Percentiles rank a stretch among this genome's conserved stretches.
Evolutionary conservation across 2,113 vertebrate genomes (phyloP).

Genomic region (Gymnogyps californianus): DNA sequence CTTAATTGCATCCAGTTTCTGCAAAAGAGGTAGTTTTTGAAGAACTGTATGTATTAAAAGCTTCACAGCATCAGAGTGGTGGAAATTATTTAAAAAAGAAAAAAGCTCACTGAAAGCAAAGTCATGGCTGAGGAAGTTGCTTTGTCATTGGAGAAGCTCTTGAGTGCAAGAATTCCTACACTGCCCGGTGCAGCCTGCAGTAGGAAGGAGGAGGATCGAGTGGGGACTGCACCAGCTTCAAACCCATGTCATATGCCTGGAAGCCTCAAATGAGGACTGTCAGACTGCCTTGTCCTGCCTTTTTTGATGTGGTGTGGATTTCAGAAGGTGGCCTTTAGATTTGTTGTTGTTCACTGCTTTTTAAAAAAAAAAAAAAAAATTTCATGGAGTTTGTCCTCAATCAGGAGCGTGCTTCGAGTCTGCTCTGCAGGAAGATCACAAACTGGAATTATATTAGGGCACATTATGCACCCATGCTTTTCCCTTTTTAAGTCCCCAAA

Average conservation of each 20-base stretch:
- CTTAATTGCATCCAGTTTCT: neutral
- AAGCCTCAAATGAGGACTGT: neutral
- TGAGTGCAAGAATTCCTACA: neutral
- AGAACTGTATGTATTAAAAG: neutral
- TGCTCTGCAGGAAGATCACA: neutral
- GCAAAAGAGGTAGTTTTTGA: neutral
- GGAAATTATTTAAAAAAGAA: neutral
- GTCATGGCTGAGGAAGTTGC: neutral
- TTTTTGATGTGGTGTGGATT: neutral
- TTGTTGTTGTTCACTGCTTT: neutral
- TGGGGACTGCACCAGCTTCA: neutral
- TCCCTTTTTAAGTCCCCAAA: neutral
- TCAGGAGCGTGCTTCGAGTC: neutral
- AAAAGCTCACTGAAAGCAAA: neutral
- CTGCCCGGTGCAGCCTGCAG: neutral
- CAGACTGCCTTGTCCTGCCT: neutral
- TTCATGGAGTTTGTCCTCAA: neutral
- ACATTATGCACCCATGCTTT: neutral
- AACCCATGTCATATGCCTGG: neutral
- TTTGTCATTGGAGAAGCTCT: neutral
- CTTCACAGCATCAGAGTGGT: neutral
- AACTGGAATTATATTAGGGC: neutral
- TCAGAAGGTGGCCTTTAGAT: neutral
- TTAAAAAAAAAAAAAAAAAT: neutral
- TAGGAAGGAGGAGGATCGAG: neutral